These are phyloP conservation scores for Heterodera schachtii DNA, from an alignment of 1,140 invertebrate genomes.

Conservation along the genomic window DNA sequence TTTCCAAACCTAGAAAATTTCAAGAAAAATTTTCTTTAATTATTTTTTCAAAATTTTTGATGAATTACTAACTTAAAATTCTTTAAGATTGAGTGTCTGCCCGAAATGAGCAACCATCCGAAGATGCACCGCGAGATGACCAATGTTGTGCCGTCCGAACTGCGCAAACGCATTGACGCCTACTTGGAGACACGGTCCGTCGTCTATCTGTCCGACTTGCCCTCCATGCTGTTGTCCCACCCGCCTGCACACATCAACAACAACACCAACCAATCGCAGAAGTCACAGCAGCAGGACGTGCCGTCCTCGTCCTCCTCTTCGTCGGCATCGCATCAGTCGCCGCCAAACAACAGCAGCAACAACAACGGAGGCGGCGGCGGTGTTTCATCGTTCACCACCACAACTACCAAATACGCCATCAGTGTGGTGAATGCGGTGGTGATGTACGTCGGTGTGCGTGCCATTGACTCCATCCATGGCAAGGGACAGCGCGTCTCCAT, in stretches of 20 bases:
- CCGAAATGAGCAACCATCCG: conserved; percentile 79
- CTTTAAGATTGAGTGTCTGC: conserved; percentile 89
- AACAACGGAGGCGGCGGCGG: no score
- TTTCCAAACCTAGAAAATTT: no score
- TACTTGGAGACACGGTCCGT: conserved; percentile 92
- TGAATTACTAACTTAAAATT: no score
- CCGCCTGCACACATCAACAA: not conserved
- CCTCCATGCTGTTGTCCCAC: conserved; percentile 75
- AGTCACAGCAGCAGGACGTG: no score
- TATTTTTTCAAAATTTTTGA: no score
- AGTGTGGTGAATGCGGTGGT: conserved; percentile 94
- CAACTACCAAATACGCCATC: conserved; percentile 87
- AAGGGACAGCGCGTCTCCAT: conserved; percentile 81
- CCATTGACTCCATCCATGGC: conserved; percentile 76
- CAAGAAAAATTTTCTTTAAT: no score
- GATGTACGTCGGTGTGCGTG: conserved; percentile 93
- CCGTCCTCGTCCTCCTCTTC: no score
- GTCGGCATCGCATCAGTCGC: no score
- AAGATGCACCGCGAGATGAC: conserved; percentile 82
- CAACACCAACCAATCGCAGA: no score
- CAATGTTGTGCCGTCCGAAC: conserved; percentile 36
- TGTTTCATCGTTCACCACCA: no score
- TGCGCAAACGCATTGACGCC: conserved; percentile 80
- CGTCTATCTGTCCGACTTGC: conserved; percentile 87
- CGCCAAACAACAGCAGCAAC: no score